phyloP scores from a whole-genome alignment of 35 echinoderm and acorn worm species.

The Lytechinus variegatus region DNA sequence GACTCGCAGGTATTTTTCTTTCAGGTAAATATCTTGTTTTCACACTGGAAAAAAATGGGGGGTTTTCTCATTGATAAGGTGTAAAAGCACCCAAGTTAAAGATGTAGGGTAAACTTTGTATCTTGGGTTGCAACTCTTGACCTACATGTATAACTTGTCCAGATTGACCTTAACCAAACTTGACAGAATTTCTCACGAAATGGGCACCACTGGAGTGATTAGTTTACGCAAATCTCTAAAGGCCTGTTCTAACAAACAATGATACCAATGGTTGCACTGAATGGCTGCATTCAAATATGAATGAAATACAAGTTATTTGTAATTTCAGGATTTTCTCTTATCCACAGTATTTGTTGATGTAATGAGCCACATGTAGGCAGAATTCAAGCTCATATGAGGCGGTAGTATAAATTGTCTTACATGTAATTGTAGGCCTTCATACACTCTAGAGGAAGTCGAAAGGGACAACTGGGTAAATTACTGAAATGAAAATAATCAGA shows the following conservation, averaged over 20 bases:
- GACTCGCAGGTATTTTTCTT: too few relatives aligned
- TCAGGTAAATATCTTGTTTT: too few relatives aligned
- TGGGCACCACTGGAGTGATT: not conserved
- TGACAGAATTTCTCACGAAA: not conserved
- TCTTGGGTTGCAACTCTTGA: not conserved
- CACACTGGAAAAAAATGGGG: too few relatives aligned
- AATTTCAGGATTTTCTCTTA: not conserved
- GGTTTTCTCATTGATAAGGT: too few relatives aligned
- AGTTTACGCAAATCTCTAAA: not conserved
- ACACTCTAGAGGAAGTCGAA: too few relatives aligned
- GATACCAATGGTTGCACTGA: not conserved
- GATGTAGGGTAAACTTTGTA: not conserved
- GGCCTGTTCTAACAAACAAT: not conserved
- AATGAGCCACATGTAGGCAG: not conserved
- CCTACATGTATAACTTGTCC: not conserved
- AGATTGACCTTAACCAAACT: conserved; percentile 4
- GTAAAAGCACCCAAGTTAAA: not conserved
- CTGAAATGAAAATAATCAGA: too few relatives aligned
- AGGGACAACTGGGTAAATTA: too few relatives aligned
- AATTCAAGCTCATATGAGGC: too few relatives aligned
- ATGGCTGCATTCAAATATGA: too few relatives aligned
- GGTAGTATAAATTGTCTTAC: too few relatives aligned
- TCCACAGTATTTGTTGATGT: too few relatives aligned
- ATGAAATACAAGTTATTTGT: not conserved
- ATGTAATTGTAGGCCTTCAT: too few relatives aligned